Evolutionary conservation across 2,113 vertebrate genomes (phyloP).

Genomic region (Oryzias melastigma): DNA sequence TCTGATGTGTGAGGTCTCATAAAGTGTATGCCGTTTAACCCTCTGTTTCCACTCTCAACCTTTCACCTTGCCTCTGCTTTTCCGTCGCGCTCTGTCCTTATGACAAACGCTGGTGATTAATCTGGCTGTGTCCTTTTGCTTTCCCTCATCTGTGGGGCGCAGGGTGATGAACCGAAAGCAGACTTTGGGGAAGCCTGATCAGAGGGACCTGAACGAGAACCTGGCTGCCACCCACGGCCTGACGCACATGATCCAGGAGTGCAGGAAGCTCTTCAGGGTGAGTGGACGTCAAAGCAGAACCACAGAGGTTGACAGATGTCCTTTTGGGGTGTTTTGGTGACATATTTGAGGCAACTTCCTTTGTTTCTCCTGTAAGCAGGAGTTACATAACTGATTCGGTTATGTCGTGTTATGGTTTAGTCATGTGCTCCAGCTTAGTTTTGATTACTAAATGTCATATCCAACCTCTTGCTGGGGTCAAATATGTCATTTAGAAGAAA

Average conservation of each 20-base stretch:
- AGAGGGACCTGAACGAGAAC: slow-evolving; percentile 96
- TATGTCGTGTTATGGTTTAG: slow-evolving; percentile 16
- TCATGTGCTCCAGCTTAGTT: background rate
- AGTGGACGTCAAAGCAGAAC: slow-evolving; percentile 46
- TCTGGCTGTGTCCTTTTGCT: background rate
- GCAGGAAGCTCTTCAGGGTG: slow-evolving; percentile 93
- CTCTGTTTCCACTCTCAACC: background rate
- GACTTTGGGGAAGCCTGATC: slow-evolving; percentile 92
- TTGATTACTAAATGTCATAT: slow-evolving; percentile 22
- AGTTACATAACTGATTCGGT: slow-evolving; percentile 32
- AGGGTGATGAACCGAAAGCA: slow-evolving; percentile 98
- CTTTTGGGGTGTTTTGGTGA: slow-evolving; percentile 9
- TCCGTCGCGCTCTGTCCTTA: background rate
- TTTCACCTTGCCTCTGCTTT: background rate
- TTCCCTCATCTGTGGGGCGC: slow-evolving; percentile 38
- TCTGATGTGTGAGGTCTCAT: slow-evolving; percentile 2
- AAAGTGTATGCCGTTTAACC: background rate
- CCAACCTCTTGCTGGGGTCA: background rate
- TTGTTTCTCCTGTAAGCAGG: slow-evolving; percentile 45
- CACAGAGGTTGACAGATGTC: slow-evolving; percentile 1
- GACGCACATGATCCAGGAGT: slow-evolving; percentile 96
- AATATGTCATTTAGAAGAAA: slow-evolving; percentile 11
- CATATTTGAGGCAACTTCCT: background rate
- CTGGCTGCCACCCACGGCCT: slow-evolving; percentile 94
- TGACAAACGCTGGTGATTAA: slow-evolving; percentile 19